Base-by-base conservation (phyloP, 2,113 vertebrate genomes). In the Podocnemis expansa region DNA sequence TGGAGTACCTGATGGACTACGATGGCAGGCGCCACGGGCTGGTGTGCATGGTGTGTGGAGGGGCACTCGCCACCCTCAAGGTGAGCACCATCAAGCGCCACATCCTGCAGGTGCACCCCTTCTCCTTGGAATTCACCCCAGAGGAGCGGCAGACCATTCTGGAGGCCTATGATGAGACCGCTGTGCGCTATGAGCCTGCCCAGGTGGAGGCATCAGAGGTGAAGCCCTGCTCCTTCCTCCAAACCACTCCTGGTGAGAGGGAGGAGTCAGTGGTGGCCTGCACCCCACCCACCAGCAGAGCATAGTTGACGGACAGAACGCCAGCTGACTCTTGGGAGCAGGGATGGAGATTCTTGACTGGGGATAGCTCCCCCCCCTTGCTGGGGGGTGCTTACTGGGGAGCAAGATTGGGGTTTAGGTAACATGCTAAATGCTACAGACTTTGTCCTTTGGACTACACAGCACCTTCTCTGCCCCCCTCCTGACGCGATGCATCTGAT, bases 11-110 rank as follows among this genome's bases (percentile, higher is more conserved):
- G 93, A 97, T 99, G 97, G 98, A 99, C 70, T 98, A 98, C 55
- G 98, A 98, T 76, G 98, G 98, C 27, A 96, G 97, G 90, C 98
- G 98, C 75, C 98, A 97, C 27, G 98, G 98, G n/a, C 98, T 98
- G 22, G 98, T 98, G 97, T 99, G 99, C 97, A 98, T 99, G 99
- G 99, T 98, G 92, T 99, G 99, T 85, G 99, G 98, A 85, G 98
- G 98, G 94, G 96, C 98, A 16, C 96, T 99, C 94, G 97, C 98
- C 11, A 98, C 98, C 1, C 98, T 98, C 94, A 98, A 98, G 97
- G 98, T 98, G 78, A 98, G 98, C 97, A 98, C 98, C 95, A 98
- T 99, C 97, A 98, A 99, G 80, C 97, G 98, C 76, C 99, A 99
- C 98, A 99, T 99, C 94, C 99, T 98, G 96, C 98, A 98, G 94